phyloP scores from a whole-genome alignment of 2,797 vertebrate genomes.

The Toxotes lorentzi region DNA sequence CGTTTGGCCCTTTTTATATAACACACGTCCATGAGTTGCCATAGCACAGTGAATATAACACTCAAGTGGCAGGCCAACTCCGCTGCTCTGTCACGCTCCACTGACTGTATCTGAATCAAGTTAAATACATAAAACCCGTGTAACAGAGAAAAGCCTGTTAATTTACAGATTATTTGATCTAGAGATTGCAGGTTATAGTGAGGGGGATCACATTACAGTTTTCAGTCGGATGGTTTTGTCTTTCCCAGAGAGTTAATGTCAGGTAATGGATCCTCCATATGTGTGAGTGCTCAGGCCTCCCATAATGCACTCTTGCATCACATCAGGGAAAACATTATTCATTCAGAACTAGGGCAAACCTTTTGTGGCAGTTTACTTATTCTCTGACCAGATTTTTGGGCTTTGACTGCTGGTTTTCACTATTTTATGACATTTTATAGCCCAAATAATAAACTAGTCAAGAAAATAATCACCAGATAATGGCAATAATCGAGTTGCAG shows the following conservation, averaged over 20 bases:
- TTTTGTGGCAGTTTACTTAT: no score
- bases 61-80: background rate
- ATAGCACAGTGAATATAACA: conserved; percentile 21
- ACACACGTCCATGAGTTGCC: conserved; percentile 18
- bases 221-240: conserved; percentile 19
- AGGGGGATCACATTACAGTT: conserved; percentile 12
- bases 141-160: background rate
- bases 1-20: conserved; percentile 16
- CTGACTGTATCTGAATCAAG: conserved; percentile 2
- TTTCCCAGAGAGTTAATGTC: conserved; percentile 25
- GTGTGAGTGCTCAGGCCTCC: conserved; percentile 29
- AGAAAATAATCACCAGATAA: background rate
- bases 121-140: conserved; percentile 13
- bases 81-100: background rate
- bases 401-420: background rate
- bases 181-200: conserved; percentile 6
- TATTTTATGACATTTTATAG: no score
- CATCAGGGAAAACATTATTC: background rate
- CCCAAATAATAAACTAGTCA: background rate
- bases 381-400: no score
- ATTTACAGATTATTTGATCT: conserved; percentile 13
- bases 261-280: conserved; percentile 55
- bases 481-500: background rate
- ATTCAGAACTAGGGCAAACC: background rate
- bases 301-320: conserved; percentile 19